Conservation (phyloP, 2,113 vertebrate species). For the Brachypodius melanocephalos region DNA sequence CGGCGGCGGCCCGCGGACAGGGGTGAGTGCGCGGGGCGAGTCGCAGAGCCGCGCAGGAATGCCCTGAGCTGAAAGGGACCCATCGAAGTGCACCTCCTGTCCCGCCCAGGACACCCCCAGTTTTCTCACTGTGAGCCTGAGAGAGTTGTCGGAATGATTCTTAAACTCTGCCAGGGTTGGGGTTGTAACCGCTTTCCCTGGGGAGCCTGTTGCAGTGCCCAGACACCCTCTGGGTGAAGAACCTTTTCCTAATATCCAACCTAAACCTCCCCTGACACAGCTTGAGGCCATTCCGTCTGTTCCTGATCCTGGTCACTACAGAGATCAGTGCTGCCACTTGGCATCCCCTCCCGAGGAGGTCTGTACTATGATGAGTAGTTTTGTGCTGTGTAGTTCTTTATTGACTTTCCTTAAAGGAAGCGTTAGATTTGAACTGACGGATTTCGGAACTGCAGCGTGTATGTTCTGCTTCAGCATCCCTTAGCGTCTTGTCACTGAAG, state of each 20-base stretch:
- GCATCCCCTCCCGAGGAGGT: background rate
- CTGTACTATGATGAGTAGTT: too few relatives aligned
- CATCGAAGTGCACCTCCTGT: too few relatives aligned
- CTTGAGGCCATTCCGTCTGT: background rate
- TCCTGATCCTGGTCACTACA: background rate
- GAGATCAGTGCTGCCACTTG: background rate
- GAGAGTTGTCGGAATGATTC: background rate
- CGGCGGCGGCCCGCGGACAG: background rate
- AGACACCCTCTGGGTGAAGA: background rate
- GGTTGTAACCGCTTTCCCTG: background rate
- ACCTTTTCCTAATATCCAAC: background rate
- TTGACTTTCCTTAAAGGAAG: background rate
- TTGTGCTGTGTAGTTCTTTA: background rate
- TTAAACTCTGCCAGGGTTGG: background rate
- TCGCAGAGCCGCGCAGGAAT: background rate
- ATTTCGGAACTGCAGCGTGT: fast-evolving
- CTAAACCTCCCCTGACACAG: background rate
- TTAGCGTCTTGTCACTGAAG: fast-evolving
- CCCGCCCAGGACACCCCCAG: background rate
- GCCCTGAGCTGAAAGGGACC: background rate
- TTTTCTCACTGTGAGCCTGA: background rate
- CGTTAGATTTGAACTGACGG: background rate
- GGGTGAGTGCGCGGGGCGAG: conserved; percentile 22
- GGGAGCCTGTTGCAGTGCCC: background rate
- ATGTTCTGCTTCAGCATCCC: too few relatives aligned